A percentile compares a stretch with the other conserved stretches of the same genome.
Conservation (phyloP, 2,113 vertebrate genomes). For the Lepisosteus osseus region DNA sequence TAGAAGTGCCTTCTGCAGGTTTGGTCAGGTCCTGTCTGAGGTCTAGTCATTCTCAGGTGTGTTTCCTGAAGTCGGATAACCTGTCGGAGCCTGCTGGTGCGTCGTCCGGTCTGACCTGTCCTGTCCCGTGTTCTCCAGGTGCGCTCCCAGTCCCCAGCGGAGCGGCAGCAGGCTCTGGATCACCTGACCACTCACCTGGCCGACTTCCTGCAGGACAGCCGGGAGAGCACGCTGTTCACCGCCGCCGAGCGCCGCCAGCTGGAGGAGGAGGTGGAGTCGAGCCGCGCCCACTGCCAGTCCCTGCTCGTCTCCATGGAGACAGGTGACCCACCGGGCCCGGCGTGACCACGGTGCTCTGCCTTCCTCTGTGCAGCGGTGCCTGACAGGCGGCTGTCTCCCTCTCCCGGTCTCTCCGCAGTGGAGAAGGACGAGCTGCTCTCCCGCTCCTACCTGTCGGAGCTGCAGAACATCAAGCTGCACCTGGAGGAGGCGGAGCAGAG, state of each 20-base stretch:
- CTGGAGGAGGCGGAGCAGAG: slow-evolving; percentile 82
- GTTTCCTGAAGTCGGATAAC: not conserved
- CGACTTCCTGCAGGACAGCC: slow-evolving; percentile 89
- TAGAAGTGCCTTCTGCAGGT: no score
- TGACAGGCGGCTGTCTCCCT: not conserved
- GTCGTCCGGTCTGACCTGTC: not conserved
- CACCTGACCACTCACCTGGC: slow-evolving; percentile 78
- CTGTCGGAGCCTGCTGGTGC: not conserved
- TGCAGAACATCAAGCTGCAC: slow-evolving; percentile 76
- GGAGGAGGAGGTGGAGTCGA: slow-evolving; percentile 79
- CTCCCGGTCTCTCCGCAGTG: slow-evolving; percentile 56
- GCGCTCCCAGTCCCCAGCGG: slow-evolving; percentile 67
- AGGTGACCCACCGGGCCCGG: slow-evolving; percentile 54
- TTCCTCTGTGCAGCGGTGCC: not conserved
- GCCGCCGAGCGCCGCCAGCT: slow-evolving; percentile 73
- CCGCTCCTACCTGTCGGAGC: slow-evolving; percentile 80
- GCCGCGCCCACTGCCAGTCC: slow-evolving; percentile 78
- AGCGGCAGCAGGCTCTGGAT: slow-evolving; percentile 77
- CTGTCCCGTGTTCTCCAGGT: slow-evolving; percentile 59
- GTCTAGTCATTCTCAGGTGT: not conserved
- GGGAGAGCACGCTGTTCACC: slow-evolving; percentile 82
- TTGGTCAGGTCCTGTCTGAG: not conserved
- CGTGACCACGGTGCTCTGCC: not conserved
- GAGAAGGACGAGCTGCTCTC: slow-evolving; percentile 89
- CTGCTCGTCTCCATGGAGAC: slow-evolving; percentile 86